A percentile compares a stretch with the other conserved stretches of the same genome.
phyloP scores from a whole-genome alignment of 2,888 invertebrate species.

The Cordilura impudica region DNA sequence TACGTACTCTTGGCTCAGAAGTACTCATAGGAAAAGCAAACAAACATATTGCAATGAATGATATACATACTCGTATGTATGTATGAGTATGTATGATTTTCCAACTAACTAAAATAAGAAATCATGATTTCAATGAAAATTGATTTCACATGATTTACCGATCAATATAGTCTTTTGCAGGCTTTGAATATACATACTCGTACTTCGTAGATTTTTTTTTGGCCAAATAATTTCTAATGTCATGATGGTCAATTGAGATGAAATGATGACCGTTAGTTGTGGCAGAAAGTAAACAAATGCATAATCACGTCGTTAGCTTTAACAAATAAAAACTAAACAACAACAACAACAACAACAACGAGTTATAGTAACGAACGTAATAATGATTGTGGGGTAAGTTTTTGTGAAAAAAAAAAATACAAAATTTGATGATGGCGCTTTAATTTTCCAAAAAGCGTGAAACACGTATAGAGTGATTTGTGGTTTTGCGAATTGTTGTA shows the following conservation, averaged over 20 bases:
- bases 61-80: neutral
- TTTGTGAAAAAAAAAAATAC: too few relatives aligned
- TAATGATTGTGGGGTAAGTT: neutral
- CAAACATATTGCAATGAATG: too few relatives aligned
- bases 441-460: constrained; percentile 39
- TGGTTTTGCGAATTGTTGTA: constrained; percentile 22
- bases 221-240: constrained; percentile 70
- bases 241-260: constrained; percentile 69
- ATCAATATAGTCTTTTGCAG: constrained; percentile 38
- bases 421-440: constrained; percentile 45
- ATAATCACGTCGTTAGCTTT: constrained; percentile 67
- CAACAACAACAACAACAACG: too few relatives aligned
- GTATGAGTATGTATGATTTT: constrained; percentile 73
- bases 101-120: constrained; percentile 67
- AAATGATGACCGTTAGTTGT: constrained; percentile 56
- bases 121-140: constrained; percentile 70
- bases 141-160: constrained; percentile 75
- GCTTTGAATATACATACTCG: neutral
- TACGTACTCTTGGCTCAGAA: neutral
- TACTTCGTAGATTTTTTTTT: neutral
- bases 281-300: constrained; percentile 56
- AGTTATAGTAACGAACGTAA: neutral
- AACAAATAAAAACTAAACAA: neutral
- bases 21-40: neutral
- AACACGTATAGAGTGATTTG: constrained; percentile 54